A percentile compares a stretch with the other conserved stretches of the same genome.
Conservation (phyloP, 2,113 vertebrate genomes). For the Channa maculata region DNA sequence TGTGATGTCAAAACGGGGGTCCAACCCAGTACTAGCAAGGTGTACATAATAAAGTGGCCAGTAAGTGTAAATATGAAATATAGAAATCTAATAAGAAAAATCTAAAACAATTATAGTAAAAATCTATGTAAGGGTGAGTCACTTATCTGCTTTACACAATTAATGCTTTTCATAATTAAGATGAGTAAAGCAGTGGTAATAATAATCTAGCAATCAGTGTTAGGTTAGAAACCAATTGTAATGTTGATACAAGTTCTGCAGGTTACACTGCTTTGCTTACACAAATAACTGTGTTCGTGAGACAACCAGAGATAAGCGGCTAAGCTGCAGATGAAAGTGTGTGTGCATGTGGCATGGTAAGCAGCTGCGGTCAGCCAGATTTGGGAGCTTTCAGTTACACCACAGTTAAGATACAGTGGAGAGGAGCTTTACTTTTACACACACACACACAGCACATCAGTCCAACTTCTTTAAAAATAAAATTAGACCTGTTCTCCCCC, state of each 20-base stretch:
- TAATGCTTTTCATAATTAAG: conserved; percentile 24
- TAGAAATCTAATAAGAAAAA: no score
- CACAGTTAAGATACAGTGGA: conserved; percentile 33
- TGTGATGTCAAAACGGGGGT: no score
- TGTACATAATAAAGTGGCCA: no score
- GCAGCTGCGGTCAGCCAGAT: conserved; percentile 75
- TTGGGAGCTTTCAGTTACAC: conserved; percentile 62
- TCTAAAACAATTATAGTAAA: no score
- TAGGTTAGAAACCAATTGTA: conserved; percentile 54
- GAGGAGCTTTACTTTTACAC: conserved; percentile 13
- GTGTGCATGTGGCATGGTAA: conserved; percentile 65
- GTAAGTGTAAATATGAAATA: no score
- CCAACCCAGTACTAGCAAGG: no score
- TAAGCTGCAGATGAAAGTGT: conserved; percentile 76
- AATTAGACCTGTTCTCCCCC: no score
- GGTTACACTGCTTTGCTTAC: conserved; percentile 41
- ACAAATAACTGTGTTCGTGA: conserved; percentile 65
- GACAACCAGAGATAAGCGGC: conserved; percentile 76
- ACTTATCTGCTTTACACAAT: conserved; percentile 12
- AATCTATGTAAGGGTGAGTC: background rate
- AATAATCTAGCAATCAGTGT: conserved; percentile 34
- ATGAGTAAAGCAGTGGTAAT: conserved; percentile 28
- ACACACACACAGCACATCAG: conserved; percentile 22
- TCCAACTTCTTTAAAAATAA: conserved; percentile 1
- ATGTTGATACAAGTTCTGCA: conserved; percentile 44